These are phyloP conservation scores for Erythrolamprus reginae DNA, from an alignment of 2,113 vertebrate genomes.

Conservation along the genomic window DNA sequence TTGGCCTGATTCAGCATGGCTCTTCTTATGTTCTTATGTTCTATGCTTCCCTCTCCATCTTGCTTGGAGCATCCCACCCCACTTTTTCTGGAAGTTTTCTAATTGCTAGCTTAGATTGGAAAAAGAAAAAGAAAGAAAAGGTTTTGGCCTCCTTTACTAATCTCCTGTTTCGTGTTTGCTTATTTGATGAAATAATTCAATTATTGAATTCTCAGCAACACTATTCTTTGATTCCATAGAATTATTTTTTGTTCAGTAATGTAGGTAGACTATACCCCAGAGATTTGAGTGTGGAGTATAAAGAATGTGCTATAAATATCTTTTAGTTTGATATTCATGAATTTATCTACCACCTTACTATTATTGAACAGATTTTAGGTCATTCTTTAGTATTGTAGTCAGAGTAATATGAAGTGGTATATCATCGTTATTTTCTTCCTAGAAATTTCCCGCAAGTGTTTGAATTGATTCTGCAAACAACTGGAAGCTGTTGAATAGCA, in stretches of 20 bases:
- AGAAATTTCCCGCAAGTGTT: neutral
- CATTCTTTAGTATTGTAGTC: neutral
- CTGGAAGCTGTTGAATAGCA: neutral
- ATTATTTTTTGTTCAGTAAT: neutral
- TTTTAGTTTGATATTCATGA: neutral
- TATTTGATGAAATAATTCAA: neutral
- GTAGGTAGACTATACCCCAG: accelerated
- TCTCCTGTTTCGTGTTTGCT: neutral
- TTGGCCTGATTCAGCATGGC: too few relatives aligned
- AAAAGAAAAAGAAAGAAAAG: neutral
- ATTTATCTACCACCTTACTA: neutral
- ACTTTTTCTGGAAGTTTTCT: neutral
- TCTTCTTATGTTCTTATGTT: too few relatives aligned
- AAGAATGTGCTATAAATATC: neutral
- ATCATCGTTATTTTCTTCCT: neutral
- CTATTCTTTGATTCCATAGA: neutral
- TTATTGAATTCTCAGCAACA: neutral
- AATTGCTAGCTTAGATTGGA: neutral
- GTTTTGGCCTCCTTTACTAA: neutral
- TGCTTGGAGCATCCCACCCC: neutral
- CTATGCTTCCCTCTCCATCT: neutral
- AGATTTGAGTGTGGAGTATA: neutral
- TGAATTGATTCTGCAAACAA: neutral
- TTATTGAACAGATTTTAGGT: neutral
- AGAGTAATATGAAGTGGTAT: neutral